A percentile compares a stretch with the other conserved stretches of the same genome.
These are phyloP conservation scores for Andricus curvator DNA, from an alignment of 2,888 invertebrate genomes.

Conservation along the genomic window DNA sequence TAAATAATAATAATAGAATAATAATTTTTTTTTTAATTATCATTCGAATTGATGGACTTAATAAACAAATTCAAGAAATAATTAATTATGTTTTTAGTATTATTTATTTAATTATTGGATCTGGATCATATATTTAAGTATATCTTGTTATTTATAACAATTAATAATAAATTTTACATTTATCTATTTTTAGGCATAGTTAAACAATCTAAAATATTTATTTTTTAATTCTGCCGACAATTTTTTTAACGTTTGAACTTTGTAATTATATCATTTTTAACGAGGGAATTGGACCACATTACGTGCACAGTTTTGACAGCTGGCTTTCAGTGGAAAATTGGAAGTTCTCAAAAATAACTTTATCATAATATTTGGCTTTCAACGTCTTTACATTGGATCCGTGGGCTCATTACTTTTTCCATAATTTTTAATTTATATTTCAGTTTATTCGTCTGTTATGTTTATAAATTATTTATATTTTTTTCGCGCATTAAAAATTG, in stretches of 20 bases:
- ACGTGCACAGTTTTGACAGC: slow-evolving; percentile 18
- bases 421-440: neutral
- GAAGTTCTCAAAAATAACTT: slow-evolving; percentile 31
- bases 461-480: neutral
- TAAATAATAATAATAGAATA: too few species aligned
- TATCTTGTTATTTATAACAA: too few species aligned
- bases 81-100: too few species aligned
- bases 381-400: neutral
- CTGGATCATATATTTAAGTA: too few species aligned
- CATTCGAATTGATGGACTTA: too few species aligned
- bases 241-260: slow-evolving; percentile 6
- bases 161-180: too few species aligned
- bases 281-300: slow-evolving; percentile 9
- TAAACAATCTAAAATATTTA: slow-evolving; percentile 1
- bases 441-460: neutral
- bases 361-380: slow-evolving; percentile 25
- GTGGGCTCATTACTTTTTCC: neutral
- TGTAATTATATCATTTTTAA: neutral
- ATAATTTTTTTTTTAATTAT: too few species aligned
- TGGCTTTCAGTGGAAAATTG: slow-evolving; percentile 17
- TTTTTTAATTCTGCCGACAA: neutral
- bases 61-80: too few species aligned
- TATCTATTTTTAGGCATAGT: neutral
- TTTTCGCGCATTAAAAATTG: neutral
- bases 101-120: too few species aligned